phyloP scores from a whole-genome alignment of 2,797 vertebrate species.

The Brachyalestes nurse region DNA sequence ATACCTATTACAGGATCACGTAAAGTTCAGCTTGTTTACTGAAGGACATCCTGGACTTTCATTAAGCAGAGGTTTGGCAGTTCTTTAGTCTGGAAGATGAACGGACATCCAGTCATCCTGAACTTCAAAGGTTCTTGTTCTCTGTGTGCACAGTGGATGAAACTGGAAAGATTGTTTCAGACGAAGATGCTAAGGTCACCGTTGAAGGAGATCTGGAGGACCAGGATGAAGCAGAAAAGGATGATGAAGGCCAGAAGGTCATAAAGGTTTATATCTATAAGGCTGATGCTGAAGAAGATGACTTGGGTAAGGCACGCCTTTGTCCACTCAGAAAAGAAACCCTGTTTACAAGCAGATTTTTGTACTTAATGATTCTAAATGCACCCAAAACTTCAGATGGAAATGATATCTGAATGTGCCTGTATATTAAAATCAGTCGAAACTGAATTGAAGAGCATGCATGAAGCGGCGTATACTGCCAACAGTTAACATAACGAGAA shows the following conservation, averaged over 20 bases:
- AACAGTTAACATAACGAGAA: neutral
- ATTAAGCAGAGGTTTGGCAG: neutral
- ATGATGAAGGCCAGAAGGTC: conserved; percentile 87
- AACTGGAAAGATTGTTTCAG: conserved; percentile 84
- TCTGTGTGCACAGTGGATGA: conserved; percentile 81
- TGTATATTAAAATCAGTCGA: neutral
- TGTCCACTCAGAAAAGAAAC: neutral
- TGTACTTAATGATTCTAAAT: too few relatives aligned
- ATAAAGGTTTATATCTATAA: conserved; percentile 93
- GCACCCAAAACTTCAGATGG: too few relatives aligned
- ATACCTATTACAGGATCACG: too few relatives aligned
- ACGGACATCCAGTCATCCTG: neutral
- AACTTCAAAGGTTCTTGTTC: neutral
- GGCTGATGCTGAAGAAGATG: conserved; percentile 88
- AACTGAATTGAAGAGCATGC: neutral
- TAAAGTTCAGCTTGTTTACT: too few relatives aligned
- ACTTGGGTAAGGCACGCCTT: conserved; percentile 78
- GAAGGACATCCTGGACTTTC: too few relatives aligned
- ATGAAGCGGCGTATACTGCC: neutral
- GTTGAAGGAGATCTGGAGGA: conserved; percentile 74
- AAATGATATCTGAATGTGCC: too few relatives aligned
- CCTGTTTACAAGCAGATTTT: neutral
- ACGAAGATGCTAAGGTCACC: conserved; percentile 80
- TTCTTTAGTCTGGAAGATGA: neutral
- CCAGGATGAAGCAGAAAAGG: conserved; percentile 75